Percentiles rank a stretch among this genome's conserved stretches.
phyloP scores from a whole-genome alignment of 2,797 vertebrate species.

The Yasuhikotakia modesta region DNA sequence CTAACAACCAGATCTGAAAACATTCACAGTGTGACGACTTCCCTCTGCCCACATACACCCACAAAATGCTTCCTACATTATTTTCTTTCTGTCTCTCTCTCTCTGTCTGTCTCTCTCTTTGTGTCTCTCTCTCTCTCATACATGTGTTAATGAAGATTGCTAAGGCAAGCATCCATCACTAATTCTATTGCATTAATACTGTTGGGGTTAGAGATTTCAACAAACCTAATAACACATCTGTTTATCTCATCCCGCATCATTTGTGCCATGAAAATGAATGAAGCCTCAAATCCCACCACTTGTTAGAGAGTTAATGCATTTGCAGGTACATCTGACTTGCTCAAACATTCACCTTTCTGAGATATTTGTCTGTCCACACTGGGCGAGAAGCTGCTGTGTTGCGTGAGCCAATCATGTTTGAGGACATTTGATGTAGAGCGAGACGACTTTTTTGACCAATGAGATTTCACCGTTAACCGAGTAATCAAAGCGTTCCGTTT shows the following conservation, averaged over 20 bases:
- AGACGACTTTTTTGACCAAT: neutral
- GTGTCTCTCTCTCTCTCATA: too few relatives aligned
- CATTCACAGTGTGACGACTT: conserved; percentile 19
- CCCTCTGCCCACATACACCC: conserved; percentile 33
- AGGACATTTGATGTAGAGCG: neutral
- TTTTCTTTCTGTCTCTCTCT: conserved; percentile 12
- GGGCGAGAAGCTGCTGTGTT: neutral
- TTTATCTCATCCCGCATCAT: neutral
- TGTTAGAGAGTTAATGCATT: neutral
- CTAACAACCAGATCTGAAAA: conserved; percentile 11
- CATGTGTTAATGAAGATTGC: too few relatives aligned
- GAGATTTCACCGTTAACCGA: neutral
- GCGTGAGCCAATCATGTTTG: neutral
- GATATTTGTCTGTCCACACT: neutral
- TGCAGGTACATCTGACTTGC: too few relatives aligned
- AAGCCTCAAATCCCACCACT: neutral
- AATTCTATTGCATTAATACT: neutral
- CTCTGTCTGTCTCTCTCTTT: too few relatives aligned
- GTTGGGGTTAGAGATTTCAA: too few relatives aligned
- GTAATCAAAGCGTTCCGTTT: neutral
- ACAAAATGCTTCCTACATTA: neutral
- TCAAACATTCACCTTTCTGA: too few relatives aligned
- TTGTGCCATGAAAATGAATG: neutral
- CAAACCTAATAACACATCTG: neutral
- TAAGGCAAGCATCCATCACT: neutral